Base-by-base conservation (phyloP, 2,113 vertebrate genomes). In the Chelonoidis abingdonii region DNA sequence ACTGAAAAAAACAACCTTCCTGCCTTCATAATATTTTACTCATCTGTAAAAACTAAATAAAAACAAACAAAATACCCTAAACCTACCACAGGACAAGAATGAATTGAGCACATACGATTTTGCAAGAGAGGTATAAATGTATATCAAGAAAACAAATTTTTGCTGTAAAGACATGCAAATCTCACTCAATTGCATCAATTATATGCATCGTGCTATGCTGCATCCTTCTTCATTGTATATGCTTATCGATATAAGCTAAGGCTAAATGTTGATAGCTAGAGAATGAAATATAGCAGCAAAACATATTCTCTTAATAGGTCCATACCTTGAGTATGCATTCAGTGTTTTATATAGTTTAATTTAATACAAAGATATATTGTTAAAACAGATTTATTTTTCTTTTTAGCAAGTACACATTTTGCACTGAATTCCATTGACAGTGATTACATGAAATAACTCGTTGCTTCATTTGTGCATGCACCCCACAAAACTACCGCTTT, bases 391-490 rank as follows among this genome's bases (percentile, higher is more conserved):
- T 57, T 9, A 52, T 65, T 69, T 50, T 41, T 41, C 69, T 65
- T 69, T 65, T 69, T 50, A 52, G 10, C 12, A 69, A 17, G 29
- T 69, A 38, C 21, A 50, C 41, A 4, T 69, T 69, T 84, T 17
- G 44, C n/a, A 84, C 56, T 12, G 56, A 27, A 59, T 59, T 59
- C 21, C 25, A 59, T 12, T 59, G 82, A 1, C 65, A n/a, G 35
- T 1, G 2, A 82, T 57, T 57, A 41, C 6, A 83, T 49, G 78
- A 89, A 83, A 35, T 25, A 79, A 57, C 47, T 50, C 83, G 19
- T 17, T 94, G 12, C 62, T n/a, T 69, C 0, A 0, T 3, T 2
- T 41, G 57, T 53, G 65, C 31, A 0, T 65, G 7, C 2, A 88
- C 65, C 94, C 84, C 75, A 4, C 25, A 92, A 54, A 31, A 2